phyloP scores from a whole-genome alignment of 2,113 vertebrate genomes.

The Myrmophylax atrothorax region DNA sequence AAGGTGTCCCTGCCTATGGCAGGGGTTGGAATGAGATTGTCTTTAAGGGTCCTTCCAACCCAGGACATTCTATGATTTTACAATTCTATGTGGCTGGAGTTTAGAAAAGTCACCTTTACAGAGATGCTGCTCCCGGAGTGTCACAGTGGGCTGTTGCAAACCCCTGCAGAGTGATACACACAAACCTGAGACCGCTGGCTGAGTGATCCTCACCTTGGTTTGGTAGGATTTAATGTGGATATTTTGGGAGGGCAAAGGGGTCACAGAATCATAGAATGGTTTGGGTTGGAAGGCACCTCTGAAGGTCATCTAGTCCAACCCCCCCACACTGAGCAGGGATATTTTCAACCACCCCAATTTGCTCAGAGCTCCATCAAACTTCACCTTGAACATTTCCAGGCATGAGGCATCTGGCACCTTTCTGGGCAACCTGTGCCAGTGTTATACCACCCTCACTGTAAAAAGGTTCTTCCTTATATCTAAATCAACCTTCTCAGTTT shows the following conservation, averaged over 20 bases:
- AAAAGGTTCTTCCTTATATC: neutral
- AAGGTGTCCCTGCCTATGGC: neutral
- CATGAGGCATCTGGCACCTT: neutral
- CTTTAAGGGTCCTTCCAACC: neutral
- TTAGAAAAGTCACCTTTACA: neutral
- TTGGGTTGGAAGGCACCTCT: neutral
- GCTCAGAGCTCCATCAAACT: neutral
- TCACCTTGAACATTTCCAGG: neutral
- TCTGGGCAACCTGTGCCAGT: neutral
- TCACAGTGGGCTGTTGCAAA: neutral
- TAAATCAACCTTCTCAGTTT: neutral
- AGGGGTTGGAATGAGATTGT: neutral
- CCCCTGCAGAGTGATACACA: neutral
- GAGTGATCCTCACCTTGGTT: neutral
- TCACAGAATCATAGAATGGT: neutral
- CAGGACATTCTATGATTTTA: neutral
- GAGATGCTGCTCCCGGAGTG: neutral
- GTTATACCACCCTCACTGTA: neutral
- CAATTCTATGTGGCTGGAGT: neutral
- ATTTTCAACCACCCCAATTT: neutral
- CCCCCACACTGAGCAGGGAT: neutral
- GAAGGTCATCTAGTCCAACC: neutral
- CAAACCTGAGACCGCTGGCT: neutral
- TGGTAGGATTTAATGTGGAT: neutral
- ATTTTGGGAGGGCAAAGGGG: neutral